These are phyloP conservation scores for Anolis carolinensis DNA, from an alignment of 2,113 vertebrate species.

Conservation along the genomic window DNA sequence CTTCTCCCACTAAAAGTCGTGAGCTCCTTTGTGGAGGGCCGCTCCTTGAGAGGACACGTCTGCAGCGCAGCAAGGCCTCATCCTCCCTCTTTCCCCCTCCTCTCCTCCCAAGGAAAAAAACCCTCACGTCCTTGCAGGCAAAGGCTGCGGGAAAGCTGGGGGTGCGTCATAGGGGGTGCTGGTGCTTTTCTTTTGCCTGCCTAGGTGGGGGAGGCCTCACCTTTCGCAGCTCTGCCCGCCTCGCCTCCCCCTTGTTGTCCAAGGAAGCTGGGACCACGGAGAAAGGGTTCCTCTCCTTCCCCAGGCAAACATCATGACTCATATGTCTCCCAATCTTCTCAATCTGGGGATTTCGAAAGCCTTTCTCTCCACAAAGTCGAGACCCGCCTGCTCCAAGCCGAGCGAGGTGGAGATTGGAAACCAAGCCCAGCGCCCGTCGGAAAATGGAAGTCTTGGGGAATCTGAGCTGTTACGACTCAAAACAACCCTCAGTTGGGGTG, in stretches of 20 bases:
- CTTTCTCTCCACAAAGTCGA: too few relatives aligned
- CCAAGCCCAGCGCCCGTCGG: background rate
- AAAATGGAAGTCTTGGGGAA: background rate
- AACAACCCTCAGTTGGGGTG: too few relatives aligned
- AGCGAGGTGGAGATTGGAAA: background rate
- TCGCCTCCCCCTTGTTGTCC: background rate
- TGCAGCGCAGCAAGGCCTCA: slow-evolving; percentile 18
- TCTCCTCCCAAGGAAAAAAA: background rate
- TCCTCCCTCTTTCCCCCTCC: background rate
- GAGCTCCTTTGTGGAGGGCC: too few relatives aligned
- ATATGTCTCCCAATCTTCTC: too few relatives aligned
- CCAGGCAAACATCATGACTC: background rate
- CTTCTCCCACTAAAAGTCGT: background rate
- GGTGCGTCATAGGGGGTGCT: background rate
- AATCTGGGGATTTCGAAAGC: too few relatives aligned
- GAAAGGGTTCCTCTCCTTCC: background rate
- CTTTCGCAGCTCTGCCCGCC: background rate
- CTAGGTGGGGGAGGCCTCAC: background rate
- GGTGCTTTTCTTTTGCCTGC: background rate
- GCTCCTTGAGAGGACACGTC: background rate
- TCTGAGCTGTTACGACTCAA: too few relatives aligned
- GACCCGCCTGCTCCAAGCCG: background rate
- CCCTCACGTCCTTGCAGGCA: background rate
- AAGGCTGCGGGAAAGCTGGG: slow-evolving; percentile 12
- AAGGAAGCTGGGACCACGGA: background rate